phyloP scores from a whole-genome alignment of 2,888 invertebrate genomes.

The Antheraea yamamai region DNA sequence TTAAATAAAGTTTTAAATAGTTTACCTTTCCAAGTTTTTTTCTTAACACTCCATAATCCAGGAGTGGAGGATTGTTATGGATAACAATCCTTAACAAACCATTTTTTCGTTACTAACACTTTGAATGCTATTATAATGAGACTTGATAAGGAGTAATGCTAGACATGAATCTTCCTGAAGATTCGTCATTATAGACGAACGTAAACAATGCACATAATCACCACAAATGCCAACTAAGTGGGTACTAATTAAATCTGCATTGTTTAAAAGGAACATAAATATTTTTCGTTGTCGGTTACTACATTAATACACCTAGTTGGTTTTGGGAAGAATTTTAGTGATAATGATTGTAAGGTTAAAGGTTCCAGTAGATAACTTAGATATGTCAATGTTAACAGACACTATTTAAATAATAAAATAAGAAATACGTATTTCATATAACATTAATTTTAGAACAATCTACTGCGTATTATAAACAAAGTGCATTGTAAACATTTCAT shows the following conservation, averaged over 20 bases:
- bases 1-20: no score
- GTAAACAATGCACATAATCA: background rate
- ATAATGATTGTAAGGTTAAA: background rate
- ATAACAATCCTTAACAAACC: no score
- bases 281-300: background rate
- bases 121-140: background rate
- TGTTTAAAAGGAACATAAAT: constrained; percentile 2
- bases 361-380: background rate
- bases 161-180: background rate
- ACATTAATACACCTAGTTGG: background rate
- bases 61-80: no score
- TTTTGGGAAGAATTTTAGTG: background rate
- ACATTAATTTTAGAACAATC: no score
- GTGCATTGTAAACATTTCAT: no score
- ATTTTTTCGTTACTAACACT: no score
- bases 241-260: background rate
- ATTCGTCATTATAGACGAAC: background rate
- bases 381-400: background rate
- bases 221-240: background rate
- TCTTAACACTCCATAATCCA: no score
- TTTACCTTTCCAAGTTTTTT: no score
- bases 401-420: no score
- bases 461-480: no score
- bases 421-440: no score
- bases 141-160: background rate